phyloP scores from a whole-genome alignment of 2,888 invertebrate species.

The Drosophila anceps region DNA sequence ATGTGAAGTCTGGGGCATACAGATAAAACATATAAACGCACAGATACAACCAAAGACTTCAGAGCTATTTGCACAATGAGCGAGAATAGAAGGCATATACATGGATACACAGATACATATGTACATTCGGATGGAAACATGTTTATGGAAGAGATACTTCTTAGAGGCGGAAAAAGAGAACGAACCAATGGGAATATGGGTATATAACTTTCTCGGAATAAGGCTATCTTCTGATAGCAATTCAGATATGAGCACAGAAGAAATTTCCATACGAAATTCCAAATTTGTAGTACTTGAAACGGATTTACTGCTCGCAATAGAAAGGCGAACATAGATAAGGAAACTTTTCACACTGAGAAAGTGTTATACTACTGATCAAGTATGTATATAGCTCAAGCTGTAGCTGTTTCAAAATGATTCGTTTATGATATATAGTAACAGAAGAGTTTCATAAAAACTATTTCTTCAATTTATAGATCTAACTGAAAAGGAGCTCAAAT shows the following conservation, averaged over 20 bases:
- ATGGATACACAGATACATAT: constrained; percentile 6
- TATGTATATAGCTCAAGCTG: too few species aligned
- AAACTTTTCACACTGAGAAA: neutral
- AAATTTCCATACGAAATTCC: neutral
- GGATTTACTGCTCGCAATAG: neutral
- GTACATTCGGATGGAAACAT: constrained; percentile 1
- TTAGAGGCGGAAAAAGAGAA: neutral
- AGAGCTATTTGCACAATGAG: constrained; percentile 25
- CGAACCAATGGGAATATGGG: constrained; percentile 1
- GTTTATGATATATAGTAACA: neutral
- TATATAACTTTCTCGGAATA: neutral
- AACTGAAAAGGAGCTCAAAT: too few species aligned
- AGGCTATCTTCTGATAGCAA: neutral
- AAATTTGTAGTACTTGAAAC: neutral
- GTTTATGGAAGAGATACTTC: neutral
- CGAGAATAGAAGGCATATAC: neutral
- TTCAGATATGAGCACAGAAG: neutral
- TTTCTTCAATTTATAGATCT: too few species aligned
- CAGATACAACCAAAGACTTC: constrained; percentile 14
- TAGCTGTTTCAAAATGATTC: too few species aligned
- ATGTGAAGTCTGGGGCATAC: constrained; percentile 21
- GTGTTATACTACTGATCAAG: too few species aligned
- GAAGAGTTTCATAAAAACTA: neutral
- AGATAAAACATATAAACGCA: neutral
- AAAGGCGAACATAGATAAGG: neutral